Conservation (phyloP, 2,888 invertebrate genomes). For the Synergus gifuensis region DNA sequence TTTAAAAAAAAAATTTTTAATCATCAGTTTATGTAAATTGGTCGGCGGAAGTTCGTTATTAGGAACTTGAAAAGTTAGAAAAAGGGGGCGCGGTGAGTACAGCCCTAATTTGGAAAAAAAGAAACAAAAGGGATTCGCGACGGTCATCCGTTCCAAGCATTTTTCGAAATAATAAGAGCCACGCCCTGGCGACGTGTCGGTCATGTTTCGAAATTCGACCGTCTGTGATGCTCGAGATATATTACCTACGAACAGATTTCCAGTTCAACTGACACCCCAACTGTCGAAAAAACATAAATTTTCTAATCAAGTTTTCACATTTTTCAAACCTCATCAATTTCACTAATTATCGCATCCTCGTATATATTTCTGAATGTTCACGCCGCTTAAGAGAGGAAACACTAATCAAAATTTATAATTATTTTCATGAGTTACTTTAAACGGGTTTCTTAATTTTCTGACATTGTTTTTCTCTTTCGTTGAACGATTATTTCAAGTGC, state of each 20-base stretch:
- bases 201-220: slow-evolving; percentile 53
- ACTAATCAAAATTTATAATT: not conserved
- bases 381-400: not conserved
- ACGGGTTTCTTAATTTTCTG: not conserved
- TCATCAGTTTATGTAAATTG: not conserved
- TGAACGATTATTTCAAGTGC: not conserved
- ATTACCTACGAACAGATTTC: slow-evolving; percentile 43
- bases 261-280: slow-evolving; percentile 46
- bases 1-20: not conserved
- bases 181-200: slow-evolving; percentile 53
- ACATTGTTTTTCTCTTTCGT: not conserved
- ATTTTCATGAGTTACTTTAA: not conserved
- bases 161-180: slow-evolving; percentile 42
- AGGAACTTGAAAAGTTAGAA: slow-evolving; percentile 25
- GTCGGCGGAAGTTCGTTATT: slow-evolving; percentile 31
- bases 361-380: not conserved
- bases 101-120: slow-evolving; percentile 45
- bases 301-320: not conserved
- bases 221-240: slow-evolving; percentile 35
- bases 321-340: slow-evolving; percentile 28
- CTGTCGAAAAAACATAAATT: slow-evolving; percentile 26
- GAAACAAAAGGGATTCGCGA: slow-evolving; percentile 55
- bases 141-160: slow-evolving; percentile 43
- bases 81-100: slow-evolving; percentile 29
- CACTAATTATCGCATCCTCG: slow-evolving; percentile 20